phyloP scores from a whole-genome alignment of 2,113 vertebrate genomes.

The Alethe diademata region DNA sequence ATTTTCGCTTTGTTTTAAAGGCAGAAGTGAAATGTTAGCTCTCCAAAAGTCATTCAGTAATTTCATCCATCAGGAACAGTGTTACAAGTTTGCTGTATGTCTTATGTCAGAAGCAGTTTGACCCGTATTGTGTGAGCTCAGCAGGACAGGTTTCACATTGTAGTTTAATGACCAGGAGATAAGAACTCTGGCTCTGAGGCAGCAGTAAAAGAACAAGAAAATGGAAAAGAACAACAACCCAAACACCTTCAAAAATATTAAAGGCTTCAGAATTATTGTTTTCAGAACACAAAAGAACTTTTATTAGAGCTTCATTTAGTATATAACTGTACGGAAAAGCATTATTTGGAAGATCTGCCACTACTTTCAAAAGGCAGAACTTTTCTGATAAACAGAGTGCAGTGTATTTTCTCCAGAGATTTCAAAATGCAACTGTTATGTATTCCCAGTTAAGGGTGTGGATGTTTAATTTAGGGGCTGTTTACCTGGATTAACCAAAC shows the following conservation, averaged over 20 bases:
- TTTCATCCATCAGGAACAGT: background rate
- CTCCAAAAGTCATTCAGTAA: background rate
- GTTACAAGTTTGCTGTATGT: background rate
- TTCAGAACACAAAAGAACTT: background rate
- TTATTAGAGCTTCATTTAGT: background rate
- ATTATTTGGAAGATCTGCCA: background rate
- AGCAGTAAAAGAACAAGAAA: background rate
- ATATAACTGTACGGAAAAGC: background rate
- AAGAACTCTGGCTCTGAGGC: background rate
- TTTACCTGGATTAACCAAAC: background rate
- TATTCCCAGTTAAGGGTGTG: rapidly evolving
- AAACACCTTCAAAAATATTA: background rate
- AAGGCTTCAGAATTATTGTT: background rate
- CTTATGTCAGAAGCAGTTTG: background rate
- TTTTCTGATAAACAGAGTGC: background rate
- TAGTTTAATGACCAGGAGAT: background rate
- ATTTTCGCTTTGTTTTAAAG: background rate
- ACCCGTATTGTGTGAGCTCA: background rate
- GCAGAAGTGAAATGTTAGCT: background rate
- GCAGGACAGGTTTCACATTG: background rate
- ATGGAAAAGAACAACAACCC: background rate
- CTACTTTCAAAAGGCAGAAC: background rate
- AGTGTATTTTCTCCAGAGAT: background rate
- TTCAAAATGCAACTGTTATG: background rate
- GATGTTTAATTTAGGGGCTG: background rate